phyloP scores from a whole-genome alignment of 1,140 invertebrate species.

The Microplitis demolitor region DNA sequence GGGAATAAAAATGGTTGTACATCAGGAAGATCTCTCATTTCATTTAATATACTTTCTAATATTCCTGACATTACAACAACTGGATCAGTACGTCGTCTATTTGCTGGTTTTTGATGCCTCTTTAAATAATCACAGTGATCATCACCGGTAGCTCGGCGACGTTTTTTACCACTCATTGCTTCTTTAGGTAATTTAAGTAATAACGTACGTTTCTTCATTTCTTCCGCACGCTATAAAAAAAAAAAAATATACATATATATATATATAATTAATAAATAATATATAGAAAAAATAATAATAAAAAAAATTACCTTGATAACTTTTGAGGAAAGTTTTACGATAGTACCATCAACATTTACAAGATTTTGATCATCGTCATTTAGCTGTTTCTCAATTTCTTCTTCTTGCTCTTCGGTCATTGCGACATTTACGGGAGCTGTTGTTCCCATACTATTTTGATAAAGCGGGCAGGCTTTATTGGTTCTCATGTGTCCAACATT shows the following conservation, averaged over 20 bases:
- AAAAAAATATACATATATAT: no score
- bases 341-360: slow-evolving; percentile 91
- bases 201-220: slow-evolving; percentile 78
- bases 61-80: slow-evolving; percentile 93
- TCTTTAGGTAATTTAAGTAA: slow-evolving; percentile 86
- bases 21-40: slow-evolving; percentile 90
- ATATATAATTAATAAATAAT: slow-evolving; percentile 17
- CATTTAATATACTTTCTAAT: slow-evolving; percentile 91
- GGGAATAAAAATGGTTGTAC: slow-evolving; percentile 92
- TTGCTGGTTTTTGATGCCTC: slow-evolving; percentile 83
- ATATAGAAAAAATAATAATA: slow-evolving; percentile 4
- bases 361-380: slow-evolving; percentile 83
- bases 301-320: slow-evolving; percentile 70
- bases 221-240: slow-evolving; percentile 72
- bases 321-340: slow-evolving; percentile 82
- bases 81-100: slow-evolving; percentile 94
- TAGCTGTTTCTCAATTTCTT: slow-evolving; percentile 78
- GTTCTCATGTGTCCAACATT: slow-evolving; percentile 86
- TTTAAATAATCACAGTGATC: slow-evolving; percentile 94
- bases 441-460: slow-evolving; percentile 71
- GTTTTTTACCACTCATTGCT: slow-evolving; percentile 69
- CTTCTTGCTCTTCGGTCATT: slow-evolving; percentile 81
- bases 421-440: slow-evolving; percentile 73
- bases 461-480: slow-evolving; percentile 95
- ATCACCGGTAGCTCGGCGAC: slow-evolving; percentile 70